A percentile compares a stretch with the other conserved stretches of the same genome.
Evolutionary conservation across 2,113 vertebrate genomes (phyloP).

Genomic region (Dipodomys ordii): DNA sequence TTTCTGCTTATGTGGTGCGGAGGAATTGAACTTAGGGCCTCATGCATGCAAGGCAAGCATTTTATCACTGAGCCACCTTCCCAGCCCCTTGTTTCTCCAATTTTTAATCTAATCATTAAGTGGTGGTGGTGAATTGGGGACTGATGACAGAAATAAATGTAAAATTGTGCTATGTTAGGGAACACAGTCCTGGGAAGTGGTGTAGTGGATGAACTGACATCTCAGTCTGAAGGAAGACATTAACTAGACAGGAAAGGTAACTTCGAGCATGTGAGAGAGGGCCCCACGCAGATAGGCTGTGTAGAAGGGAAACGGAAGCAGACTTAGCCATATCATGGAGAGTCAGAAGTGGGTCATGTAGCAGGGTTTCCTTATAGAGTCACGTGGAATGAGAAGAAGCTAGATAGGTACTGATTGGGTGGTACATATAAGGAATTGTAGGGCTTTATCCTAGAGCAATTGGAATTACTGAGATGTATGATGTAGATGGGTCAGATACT

Average conservation of each 20-base stretch:
- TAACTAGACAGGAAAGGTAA: not conserved
- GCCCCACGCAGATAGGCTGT: not conserved
- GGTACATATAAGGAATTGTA: not conserved
- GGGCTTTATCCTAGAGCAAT: constrained; percentile 18
- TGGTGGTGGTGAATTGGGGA: not conserved
- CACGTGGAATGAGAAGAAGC: not conserved
- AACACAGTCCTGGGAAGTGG: not conserved
- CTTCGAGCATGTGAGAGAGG: not conserved
- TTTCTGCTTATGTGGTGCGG: too few species aligned
- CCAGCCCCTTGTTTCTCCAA: constrained; percentile 6
- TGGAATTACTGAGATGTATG: constrained; percentile 24
- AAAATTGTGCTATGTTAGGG: not conserved
- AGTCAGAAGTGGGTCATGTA: not conserved
- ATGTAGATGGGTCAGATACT: not conserved
- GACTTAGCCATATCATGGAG: not conserved
- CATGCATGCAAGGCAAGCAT: too few species aligned
- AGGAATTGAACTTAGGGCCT: too few species aligned
- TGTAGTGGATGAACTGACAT: not conserved
- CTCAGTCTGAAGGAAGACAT: constrained; percentile 15
- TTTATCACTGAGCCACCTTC: too few species aligned
- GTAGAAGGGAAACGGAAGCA: not conserved
- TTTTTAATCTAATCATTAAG: not conserved
- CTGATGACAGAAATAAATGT: not conserved
- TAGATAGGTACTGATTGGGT: not conserved
- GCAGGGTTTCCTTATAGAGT: not conserved